These are phyloP conservation scores for Limnephilus rhombicus DNA, from an alignment of 2,888 invertebrate species.

Conservation along the genomic window DNA sequence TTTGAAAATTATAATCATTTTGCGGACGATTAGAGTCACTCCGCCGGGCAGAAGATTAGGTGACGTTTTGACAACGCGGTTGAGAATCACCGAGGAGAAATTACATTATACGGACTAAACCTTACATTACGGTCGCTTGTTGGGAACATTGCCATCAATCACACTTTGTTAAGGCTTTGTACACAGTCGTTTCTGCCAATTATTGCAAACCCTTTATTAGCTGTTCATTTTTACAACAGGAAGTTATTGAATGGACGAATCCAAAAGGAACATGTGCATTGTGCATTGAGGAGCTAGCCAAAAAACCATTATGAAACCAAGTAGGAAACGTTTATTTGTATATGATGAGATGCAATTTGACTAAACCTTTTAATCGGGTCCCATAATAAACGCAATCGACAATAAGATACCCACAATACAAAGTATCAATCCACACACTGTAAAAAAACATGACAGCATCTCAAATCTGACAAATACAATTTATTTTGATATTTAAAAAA, in stretches of 20 bases:
- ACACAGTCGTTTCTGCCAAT: constrained; percentile 9
- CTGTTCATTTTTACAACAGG: neutral
- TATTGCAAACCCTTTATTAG: neutral
- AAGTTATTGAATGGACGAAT: neutral
- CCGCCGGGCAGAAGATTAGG: constrained; percentile 46
- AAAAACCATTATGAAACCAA: neutral
- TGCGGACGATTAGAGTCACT: constrained; percentile 61
- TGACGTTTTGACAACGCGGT: constrained; percentile 64
- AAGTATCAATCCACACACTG: neutral
- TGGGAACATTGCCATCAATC: neutral
- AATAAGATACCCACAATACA: neutral
- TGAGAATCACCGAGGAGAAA: constrained; percentile 16
- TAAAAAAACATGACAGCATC: neutral
- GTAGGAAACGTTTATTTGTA: neutral
- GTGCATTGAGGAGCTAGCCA: neutral
- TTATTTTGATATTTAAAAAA: neutral
- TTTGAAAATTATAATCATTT: constrained; percentile 64
- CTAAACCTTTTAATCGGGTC: neutral
- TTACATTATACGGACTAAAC: constrained; percentile 25
- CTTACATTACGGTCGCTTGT: constrained; percentile 25
- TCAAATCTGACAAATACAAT: neutral
- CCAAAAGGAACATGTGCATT: neutral
- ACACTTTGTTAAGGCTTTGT: constrained; percentile 17
- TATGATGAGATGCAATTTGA: neutral
- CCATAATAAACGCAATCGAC: neutral